A percentile compares a stretch with the other conserved stretches of the same genome.
Evolutionary conservation across 2,888 invertebrate genomes (phyloP).

Genomic region (Drosophila cracens): DNA sequence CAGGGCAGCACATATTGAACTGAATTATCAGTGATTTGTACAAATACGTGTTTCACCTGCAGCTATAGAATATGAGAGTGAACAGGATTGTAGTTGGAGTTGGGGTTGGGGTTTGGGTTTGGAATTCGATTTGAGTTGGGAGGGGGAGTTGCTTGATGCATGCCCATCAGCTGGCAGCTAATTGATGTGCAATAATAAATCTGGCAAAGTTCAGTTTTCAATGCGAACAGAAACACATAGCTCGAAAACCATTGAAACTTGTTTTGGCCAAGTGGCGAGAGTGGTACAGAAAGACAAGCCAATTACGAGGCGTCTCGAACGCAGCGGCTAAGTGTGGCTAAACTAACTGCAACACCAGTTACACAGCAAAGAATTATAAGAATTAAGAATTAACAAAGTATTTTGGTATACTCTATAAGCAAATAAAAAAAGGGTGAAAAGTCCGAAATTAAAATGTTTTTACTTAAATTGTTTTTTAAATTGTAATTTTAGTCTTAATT

Average conservation of each 20-base stretch:
- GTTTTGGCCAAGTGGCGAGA: constrained; percentile 18
- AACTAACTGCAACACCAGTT: constrained; percentile 47
- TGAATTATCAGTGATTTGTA: constrained; percentile 76
- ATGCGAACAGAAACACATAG: background rate
- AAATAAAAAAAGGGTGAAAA: background rate
- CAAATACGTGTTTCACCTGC: constrained; percentile 55
- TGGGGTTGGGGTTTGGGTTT: background rate
- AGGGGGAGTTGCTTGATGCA: constrained; percentile 3
- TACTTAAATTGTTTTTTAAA: background rate
- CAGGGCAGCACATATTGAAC: constrained; percentile 53
- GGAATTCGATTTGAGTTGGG: background rate
- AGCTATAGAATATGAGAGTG: constrained; percentile 6
- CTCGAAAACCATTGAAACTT: constrained; percentile 26
- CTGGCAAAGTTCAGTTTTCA: constrained; percentile 37
- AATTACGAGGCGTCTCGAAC: constrained; percentile 53
- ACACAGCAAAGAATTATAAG: constrained; percentile 5
- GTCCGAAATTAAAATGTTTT: background rate
- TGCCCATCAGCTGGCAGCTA: constrained; percentile 53
- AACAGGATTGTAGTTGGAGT: background rate
- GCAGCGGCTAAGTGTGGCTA: constrained; percentile 58
- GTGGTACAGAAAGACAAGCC: constrained; percentile 43
- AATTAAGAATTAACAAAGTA: no score
- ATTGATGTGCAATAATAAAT: constrained; percentile 76
- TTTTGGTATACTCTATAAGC: no score
- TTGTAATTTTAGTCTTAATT: background rate